A percentile compares a stretch with the other conserved stretches of the same genome.
These are phyloP conservation scores for Phylloscopus collybita DNA, from an alignment of 2,797 vertebrate species.

Conservation along the genomic window DNA sequence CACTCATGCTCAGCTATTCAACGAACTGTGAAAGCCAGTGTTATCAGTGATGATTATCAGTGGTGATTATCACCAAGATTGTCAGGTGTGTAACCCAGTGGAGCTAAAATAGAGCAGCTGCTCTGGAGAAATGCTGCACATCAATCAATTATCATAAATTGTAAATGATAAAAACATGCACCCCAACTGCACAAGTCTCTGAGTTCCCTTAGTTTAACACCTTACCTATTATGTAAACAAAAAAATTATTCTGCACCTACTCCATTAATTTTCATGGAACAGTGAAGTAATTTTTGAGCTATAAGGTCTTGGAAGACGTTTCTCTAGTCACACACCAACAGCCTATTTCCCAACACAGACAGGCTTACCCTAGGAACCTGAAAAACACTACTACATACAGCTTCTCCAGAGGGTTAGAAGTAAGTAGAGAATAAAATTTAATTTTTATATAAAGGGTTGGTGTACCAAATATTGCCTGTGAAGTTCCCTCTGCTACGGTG, in stretches of 20 bases:
- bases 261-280: not conserved
- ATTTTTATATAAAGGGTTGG: not conserved
- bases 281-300: not conserved
- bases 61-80: not conserved
- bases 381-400: not conserved
- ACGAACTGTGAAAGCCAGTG: not conserved
- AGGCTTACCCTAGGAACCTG: not conserved
- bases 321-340: not conserved
- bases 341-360: not conserved
- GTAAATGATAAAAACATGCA: not conserved
- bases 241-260: not conserved
- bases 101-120: not conserved
- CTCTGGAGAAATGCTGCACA: not conserved
- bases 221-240: not conserved
- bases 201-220: not conserved
- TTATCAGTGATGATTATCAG: not conserved
- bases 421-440: not conserved
- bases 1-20: not conserved
- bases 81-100: not conserved
- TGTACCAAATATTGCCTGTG: not conserved
- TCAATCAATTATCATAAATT: not conserved
- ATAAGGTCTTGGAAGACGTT: not conserved
- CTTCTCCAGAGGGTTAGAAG: not conserved
- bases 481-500: not conserved
- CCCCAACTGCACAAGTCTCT: not conserved